Base-by-base conservation (phyloP, 2,888 invertebrate species). In the Lypha dubia region DNA sequence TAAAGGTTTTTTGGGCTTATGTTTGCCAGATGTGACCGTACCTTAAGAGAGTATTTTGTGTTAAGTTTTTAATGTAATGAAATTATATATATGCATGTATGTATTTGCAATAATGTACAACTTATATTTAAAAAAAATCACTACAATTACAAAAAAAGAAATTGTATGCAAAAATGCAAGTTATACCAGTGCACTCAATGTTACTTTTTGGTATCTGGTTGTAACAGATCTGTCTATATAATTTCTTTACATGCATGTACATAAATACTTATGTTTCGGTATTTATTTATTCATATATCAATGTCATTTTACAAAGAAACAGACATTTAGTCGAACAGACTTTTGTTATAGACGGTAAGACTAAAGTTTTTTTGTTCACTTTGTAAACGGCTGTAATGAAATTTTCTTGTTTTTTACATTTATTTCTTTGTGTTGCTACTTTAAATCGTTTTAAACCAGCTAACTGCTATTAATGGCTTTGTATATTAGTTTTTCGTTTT, bases 231-330 rank as follows among this genome's bases (percentile, higher is more conserved):
- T 79, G 22, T 67, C 20, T 75, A 56, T 44, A 56, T 35, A 65
- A 58, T 38, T 41, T 51, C 13, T 35, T 51, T 60, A 28, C 6
- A 44, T 17, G 51, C n/a, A n/a, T n/a, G n/a, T n/a, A n/a, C n/a
- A n/a, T n/a, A n/a, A n/a, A n/a, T n/a, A n/a, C n/a, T n/a, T 53
- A 24, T 7, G 49, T 46, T 46, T 53, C 53, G 44, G n/a, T 51
- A 44, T 53, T 74, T 46, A 71, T 67, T 56, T 68, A 70, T 81
- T 77, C 84, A 77, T 81, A 81, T 63, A 81, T 84, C 84, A 84
- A 81, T 84, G 84, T 74, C 84, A 84, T 44, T 81, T 74, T 56
- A 62, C 80, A 84, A 56, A 73, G 76, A n/a, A n/a, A 76, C 75
- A 76, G 75, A 76, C 68, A 82, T 76, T 70, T 63, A 70, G 70